Evolutionary conservation across 2,797 vertebrate species (phyloP).

Genomic region (Clarias fuscus): DNA sequence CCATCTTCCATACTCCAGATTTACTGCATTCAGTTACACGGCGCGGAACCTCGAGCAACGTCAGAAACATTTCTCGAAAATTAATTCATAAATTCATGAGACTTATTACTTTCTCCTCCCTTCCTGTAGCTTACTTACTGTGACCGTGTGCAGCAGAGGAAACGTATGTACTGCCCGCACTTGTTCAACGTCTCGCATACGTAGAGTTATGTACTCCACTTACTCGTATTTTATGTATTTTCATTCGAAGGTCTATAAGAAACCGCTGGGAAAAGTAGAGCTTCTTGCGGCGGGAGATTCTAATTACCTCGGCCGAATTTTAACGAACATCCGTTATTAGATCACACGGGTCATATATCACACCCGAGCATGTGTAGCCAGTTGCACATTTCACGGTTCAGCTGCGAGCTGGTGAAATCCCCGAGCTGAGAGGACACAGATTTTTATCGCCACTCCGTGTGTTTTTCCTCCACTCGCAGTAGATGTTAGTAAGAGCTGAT

Average conservation of each 20-base stretch:
- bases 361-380: conserved; percentile 61
- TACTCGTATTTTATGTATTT: conserved; percentile 46
- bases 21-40: conserved; percentile 15
- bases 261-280: conserved; percentile 64
- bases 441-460: conserved; percentile 18
- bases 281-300: conserved; percentile 61
- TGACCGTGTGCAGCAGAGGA: conserved; percentile 17
- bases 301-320: conserved; percentile 70
- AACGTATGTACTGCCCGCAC: conserved; percentile 16
- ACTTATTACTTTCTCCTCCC: conserved; percentile 35
- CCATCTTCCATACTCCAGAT: conserved; percentile 39
- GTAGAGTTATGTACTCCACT: conserved; percentile 44
- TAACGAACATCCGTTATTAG: conserved; percentile 66
- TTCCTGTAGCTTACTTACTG: background rate
- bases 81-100: conserved; percentile 41
- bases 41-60: conserved; percentile 3
- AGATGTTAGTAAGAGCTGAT: conserved; percentile 42
- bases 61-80: conserved; percentile 22
- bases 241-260: conserved; percentile 49
- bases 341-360: conserved; percentile 57
- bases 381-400: conserved; percentile 61
- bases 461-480: conserved; percentile 9
- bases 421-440: conserved; percentile 36
- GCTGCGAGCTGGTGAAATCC: conserved; percentile 38
- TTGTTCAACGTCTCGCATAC: conserved; percentile 19